Evolutionary conservation across 2,888 invertebrate species (phyloP).

Genomic region (Nemoura dubitans): DNA sequence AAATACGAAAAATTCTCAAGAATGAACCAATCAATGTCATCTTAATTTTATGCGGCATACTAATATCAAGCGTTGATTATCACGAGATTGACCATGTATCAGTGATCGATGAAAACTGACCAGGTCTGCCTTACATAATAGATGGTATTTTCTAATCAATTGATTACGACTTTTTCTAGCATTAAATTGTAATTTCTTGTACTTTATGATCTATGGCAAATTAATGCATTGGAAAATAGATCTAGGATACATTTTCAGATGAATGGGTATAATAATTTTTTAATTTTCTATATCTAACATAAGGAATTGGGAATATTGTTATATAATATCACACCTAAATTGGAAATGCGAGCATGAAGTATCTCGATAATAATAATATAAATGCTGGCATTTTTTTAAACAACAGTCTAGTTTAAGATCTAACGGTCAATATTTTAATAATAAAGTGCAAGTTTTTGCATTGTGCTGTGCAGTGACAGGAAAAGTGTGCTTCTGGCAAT

Average conservation of each 20-base stretch:
- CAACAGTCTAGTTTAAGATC: too few relatives aligned
- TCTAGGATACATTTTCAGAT: neutral
- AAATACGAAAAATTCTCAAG: neutral
- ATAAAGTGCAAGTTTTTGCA: slow-evolving; percentile 12
- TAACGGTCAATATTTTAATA: neutral
- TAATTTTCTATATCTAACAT: neutral
- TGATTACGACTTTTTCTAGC: too few relatives aligned
- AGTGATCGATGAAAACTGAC: neutral
- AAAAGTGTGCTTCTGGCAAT: neutral
- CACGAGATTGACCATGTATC: neutral
- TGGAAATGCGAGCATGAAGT: neutral
- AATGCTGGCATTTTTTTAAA: too few relatives aligned
- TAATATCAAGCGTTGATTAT: neutral
- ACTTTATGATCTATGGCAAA: neutral
- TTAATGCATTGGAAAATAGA: neutral
- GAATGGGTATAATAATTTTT: neutral
- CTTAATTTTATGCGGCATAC: neutral
- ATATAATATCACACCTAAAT: neutral
- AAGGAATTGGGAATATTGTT: neutral
- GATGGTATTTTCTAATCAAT: neutral
- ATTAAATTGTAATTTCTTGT: neutral
- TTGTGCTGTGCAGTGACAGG: slow-evolving; percentile 33
- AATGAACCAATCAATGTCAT: neutral
- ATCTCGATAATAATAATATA: neutral
- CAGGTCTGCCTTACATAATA: neutral